Conservation (phyloP, 2,113 vertebrate genomes). For the Garra rufa region DNA sequence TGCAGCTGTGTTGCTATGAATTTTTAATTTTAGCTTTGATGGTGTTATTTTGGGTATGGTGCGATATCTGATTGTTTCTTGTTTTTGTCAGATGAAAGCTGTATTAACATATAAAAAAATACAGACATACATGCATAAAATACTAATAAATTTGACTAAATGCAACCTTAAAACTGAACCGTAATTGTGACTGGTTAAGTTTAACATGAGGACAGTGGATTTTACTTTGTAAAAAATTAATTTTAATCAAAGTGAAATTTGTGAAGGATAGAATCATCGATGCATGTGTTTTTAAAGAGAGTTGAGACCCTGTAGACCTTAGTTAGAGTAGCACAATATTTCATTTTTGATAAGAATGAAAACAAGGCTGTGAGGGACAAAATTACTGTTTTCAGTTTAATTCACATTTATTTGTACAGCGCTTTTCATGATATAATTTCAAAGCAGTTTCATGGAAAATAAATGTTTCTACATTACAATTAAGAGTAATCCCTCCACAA, state of each 20-base stretch:
- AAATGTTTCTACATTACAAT: not conserved
- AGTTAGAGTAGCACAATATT: not conserved
- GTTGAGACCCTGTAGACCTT: not conserved
- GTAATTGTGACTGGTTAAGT: not conserved
- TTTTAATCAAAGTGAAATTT: not conserved
- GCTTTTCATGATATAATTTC: not conserved
- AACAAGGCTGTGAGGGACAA: not conserved
- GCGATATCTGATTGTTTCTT: not conserved
- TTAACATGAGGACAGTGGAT: not conserved
- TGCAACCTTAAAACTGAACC: not conserved
- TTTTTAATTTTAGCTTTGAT: not conserved
- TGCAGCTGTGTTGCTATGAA: not conserved
- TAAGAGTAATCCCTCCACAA: not conserved
- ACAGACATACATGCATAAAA: no score
- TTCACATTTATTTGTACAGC: not conserved
- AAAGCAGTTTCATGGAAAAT: not conserved
- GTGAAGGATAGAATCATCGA: not conserved
- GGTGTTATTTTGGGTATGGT: not conserved
- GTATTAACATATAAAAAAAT: not conserved
- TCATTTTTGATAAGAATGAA: not conserved
- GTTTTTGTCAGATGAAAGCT: not conserved
- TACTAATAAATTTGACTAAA: no score
- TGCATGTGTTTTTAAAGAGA: not conserved
- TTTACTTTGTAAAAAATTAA: not conserved
- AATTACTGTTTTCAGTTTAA: not conserved